Percentiles rank a stretch among this genome's conserved stretches.
Conservation (phyloP, 2,888 invertebrate species). For the Anoplius nigerrimus region DNA sequence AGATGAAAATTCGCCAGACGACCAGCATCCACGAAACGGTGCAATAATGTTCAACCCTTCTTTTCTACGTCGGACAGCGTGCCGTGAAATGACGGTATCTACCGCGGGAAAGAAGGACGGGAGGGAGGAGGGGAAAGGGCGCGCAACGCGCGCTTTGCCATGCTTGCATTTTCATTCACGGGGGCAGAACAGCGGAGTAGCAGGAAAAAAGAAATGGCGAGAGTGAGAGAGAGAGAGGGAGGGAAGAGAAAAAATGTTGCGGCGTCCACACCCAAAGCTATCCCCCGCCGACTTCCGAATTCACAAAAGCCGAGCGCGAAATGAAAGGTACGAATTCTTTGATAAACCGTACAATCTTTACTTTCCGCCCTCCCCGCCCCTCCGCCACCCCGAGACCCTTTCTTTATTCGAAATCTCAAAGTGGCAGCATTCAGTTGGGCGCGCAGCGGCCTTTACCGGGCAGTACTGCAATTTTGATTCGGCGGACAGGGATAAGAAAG, state of each 20-base stretch:
- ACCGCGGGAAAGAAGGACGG: no score
- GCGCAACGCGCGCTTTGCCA: not conserved
- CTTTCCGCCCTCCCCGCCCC: not conserved
- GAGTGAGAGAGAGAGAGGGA: no score
- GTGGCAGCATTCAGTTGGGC: conserved; percentile 37
- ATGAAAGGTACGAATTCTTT: not conserved
- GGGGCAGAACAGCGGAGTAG: not conserved
- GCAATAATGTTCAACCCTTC: no score
- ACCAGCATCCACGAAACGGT: no score
- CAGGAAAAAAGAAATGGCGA: no score
- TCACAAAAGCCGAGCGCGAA: not conserved
- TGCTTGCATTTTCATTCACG: not conserved
- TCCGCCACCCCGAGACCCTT: not conserved
- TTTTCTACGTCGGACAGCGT: no score
- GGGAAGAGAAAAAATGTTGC: conserved; percentile 1
- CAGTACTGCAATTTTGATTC: conserved; percentile 40
- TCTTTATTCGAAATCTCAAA: conserved; percentile 20
- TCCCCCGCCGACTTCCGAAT: no score
- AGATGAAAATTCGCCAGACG: no score
- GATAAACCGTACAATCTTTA: not conserved
- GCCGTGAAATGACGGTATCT: no score
- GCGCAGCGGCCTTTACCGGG: no score
- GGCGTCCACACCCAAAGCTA: no score
- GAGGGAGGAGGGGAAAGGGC: not conserved
- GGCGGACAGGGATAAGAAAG: conserved; percentile 37